Conservation (phyloP, 2,888 invertebrate species). For the Apamea sordens region DNA sequence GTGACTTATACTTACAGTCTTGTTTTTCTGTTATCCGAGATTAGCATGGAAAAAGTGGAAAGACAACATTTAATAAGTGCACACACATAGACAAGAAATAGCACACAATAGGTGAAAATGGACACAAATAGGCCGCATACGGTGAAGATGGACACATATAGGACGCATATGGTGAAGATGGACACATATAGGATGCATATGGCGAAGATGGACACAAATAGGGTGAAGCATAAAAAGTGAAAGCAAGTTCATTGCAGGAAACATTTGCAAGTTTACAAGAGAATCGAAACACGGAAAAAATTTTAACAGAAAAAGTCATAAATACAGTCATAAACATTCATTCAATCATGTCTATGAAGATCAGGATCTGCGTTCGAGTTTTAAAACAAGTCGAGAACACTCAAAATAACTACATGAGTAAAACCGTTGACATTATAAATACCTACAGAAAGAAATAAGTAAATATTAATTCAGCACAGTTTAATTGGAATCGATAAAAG, state of each 20-base stretch:
- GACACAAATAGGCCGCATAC: constrained; percentile 17
- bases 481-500: background rate
- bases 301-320: background rate
- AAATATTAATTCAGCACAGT: background rate
- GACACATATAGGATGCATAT: constrained; percentile 32
- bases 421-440: background rate
- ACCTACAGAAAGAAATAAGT: background rate
- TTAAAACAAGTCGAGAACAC: background rate
- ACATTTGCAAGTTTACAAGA: background rate
- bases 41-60: constrained; percentile 66
- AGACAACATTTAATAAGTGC: constrained; percentile 55
- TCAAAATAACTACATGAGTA: background rate
- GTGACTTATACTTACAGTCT: constrained; percentile 63
- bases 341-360: background rate
- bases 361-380: background rate
- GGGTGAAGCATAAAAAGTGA: constrained; percentile 11
- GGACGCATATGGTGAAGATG: constrained; percentile 35
- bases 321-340: background rate
- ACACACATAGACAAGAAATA: constrained; percentile 44
- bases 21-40: constrained; percentile 67
- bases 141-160: constrained; percentile 4
- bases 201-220: constrained; percentile 25
- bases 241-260: constrained; percentile 8
- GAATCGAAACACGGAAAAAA: background rate
- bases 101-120: constrained; percentile 40